Evolutionary conservation across 1,140 invertebrate species (phyloP).

Genomic region (Drosophila murphyi): DNA sequence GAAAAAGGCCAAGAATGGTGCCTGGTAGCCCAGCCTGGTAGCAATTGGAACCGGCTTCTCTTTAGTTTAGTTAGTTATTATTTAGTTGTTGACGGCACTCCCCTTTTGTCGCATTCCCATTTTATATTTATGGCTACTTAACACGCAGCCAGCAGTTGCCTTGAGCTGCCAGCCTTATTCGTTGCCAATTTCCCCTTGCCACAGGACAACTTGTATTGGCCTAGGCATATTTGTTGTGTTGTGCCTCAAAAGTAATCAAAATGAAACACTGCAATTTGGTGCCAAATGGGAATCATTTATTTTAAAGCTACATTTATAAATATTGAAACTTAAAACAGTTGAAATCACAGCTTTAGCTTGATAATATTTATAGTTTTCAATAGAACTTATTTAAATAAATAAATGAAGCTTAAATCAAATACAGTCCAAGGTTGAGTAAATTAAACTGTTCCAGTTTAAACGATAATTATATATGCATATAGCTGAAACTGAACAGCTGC

Average conservation of each 20-base stretch:
- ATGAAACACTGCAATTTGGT: background rate
- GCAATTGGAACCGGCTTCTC: constrained; percentile 21
- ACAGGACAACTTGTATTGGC: background rate
- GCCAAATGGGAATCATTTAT: background rate
- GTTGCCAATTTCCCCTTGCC: background rate
- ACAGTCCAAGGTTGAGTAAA: too few relatives aligned
- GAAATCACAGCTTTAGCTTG: too few relatives aligned
- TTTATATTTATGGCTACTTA: constrained; percentile 26
- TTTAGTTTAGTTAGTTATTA: background rate
- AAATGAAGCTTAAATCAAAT: too few relatives aligned
- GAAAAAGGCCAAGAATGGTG: constrained; percentile 17
- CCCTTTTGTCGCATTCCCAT: constrained; percentile 39
- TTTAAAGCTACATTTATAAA: background rate
- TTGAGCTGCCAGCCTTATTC: constrained; percentile 18
- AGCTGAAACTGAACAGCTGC: constrained; percentile 13
- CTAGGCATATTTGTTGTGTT: background rate
- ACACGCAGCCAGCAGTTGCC: constrained; percentile 30
- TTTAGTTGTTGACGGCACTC: background rate
- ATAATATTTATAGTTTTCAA: too few relatives aligned
- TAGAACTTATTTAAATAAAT: too few relatives aligned
- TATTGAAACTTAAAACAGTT: background rate
- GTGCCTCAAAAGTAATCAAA: background rate
- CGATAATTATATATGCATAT: constrained; percentile 2
- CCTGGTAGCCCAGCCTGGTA: background rate
- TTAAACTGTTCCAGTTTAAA: background rate